phyloP scores from a whole-genome alignment of 53 echinoderm and acorn worm genomes.

The Patiria pectinifera region DNA sequence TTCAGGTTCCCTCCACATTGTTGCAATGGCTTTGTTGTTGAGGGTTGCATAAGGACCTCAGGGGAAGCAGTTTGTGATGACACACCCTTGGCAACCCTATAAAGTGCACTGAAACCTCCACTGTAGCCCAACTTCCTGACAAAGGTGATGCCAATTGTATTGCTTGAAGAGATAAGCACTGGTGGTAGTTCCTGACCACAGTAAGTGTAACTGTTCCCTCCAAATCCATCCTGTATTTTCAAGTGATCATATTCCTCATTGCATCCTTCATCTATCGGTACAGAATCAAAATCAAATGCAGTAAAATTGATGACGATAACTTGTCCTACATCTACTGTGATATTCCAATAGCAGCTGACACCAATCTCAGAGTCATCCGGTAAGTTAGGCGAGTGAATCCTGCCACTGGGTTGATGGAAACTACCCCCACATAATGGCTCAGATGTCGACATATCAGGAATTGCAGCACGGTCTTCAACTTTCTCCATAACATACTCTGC shows the following conservation, averaged over 20 bases:
- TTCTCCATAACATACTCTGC: too few relatives aligned
- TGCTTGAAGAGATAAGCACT: conserved; percentile 4
- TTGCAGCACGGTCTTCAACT: too few relatives aligned
- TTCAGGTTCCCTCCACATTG: too few relatives aligned
- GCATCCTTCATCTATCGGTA: neutral
- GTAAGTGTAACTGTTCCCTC: neutral
- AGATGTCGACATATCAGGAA: too few relatives aligned
- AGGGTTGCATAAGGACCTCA: neutral
- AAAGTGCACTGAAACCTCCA: conserved; percentile 24
- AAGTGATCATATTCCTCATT: neutral
- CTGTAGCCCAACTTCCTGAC: conserved; percentile 15
- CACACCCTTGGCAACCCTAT: neutral
- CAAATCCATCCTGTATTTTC: too few relatives aligned
- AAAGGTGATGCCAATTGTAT: conserved; percentile 25
- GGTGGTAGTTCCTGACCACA: conserved; percentile 46
- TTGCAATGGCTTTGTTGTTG: neutral
- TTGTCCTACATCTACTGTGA: conserved; percentile 11
- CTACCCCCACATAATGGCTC: neutral
- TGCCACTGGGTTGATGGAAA: neutral
- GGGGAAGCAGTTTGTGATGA: neutral
- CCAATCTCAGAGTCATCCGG: neutral
- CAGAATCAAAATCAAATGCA: conserved; percentile 1
- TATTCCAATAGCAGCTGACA: conserved; percentile 54
- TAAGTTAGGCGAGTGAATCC: conserved; percentile 4
- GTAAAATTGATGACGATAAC: neutral